phyloP scores from a whole-genome alignment of 2,113 vertebrate species.

The Ranitomeya imitator region DNA sequence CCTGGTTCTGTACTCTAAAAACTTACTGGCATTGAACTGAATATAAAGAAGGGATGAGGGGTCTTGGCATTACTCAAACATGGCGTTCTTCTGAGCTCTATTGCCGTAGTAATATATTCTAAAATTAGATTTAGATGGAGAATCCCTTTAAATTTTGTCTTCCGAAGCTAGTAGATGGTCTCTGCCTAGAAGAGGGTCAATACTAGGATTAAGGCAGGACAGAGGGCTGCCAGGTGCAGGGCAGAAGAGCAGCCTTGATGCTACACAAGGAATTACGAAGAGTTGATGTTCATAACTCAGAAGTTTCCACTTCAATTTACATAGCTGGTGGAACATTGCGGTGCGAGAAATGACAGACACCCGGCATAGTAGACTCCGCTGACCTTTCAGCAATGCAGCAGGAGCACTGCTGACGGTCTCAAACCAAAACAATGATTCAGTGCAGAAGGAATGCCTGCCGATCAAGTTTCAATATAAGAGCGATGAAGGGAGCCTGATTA shows the following conservation, averaged over 20 bases:
- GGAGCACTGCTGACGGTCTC: slow-evolving; percentile 4
- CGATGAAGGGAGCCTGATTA: neutral
- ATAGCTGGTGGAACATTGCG: slow-evolving; percentile 44
- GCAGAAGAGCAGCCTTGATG: neutral
- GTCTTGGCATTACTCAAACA: too few relatives aligned
- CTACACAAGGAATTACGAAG: neutral
- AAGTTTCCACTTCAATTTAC: slow-evolving; percentile 54
- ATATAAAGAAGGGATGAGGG: too few relatives aligned
- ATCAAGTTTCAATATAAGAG: slow-evolving; percentile 7
- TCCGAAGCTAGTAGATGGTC: neutral
- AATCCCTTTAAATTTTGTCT: neutral
- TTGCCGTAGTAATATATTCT: neutral
- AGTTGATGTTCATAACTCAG: slow-evolving; percentile 46
- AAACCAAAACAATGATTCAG: slow-evolving; percentile 53
- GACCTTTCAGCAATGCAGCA: slow-evolving; percentile 43
- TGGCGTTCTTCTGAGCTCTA: neutral
- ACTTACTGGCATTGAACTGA: too few relatives aligned
- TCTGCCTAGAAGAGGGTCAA: neutral
- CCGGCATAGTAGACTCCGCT: slow-evolving; percentile 38
- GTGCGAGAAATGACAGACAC: slow-evolving; percentile 48
- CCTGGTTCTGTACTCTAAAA: too few relatives aligned
- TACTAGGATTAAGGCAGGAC: neutral
- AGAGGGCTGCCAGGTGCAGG: slow-evolving; percentile 18
- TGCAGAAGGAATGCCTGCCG: neutral
- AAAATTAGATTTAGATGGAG: neutral